Evolutionary conservation across 2,888 invertebrate species (phyloP), one percentile per base, ranked within the genome.

Genomic region (Melanostoma scalare): DNA sequence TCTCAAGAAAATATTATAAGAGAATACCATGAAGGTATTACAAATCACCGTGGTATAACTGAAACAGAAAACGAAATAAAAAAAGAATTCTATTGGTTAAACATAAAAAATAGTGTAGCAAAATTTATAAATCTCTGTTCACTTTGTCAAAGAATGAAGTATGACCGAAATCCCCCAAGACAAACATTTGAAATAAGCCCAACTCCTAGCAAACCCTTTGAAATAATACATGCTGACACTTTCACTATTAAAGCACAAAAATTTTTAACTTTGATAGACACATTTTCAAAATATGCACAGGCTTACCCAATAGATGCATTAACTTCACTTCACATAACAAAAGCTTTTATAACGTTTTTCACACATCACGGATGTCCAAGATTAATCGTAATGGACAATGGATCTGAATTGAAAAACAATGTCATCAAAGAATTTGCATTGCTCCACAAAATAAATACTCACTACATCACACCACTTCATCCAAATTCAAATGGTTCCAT

Each of bases 11-110:
- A n/a, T n/a, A n/a, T n/a, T n/a, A n/a, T n/a, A n/a, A n/a, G n/a
- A n/a, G n/a, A n/a, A n/a, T n/a, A n/a, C n/a, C n/a, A n/a, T n/a
- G n/a, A n/a, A n/a, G n/a, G n/a, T n/a, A 84, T 61, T 61, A 53
- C 55, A 38, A 85, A 86, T 56, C 84, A 86, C 56, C 67, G 86
- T 48, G 76, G 86, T 20, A 85, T 85, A 46, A 75, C 40, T 35
- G 85, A 85, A 78, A 78, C 75, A 2, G 36, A 76, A 30, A 42
- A 10, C 6, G 81, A 86, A 55, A 50, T 74, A 31, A 65, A 56
- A 65, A 6, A 31, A 20, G 6, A 44, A 42, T 65, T 50, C n/a
- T 74, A 67, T 38, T 67, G 56, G 65, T 42, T 48, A 35, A 52
- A 58, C 33, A 74, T 67, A 38, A 35, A 46, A 50, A 40, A 8